These are phyloP conservation scores for Pandemis cinnamomeana DNA, from an alignment of 2,888 invertebrate species.

Conservation along the genomic window DNA sequence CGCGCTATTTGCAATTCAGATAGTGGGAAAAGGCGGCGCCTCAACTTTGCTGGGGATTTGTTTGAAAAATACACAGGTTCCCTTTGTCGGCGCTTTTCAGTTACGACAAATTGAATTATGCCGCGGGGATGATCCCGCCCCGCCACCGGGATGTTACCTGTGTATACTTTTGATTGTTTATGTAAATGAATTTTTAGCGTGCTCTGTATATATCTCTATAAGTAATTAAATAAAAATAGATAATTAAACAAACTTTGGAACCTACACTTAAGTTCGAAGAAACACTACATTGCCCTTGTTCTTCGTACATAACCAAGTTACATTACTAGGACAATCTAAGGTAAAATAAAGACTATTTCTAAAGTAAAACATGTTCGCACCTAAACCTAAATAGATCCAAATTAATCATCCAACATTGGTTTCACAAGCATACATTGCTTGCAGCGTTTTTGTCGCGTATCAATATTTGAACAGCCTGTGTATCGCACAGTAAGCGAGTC, in stretches of 20 bases:
- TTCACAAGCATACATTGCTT: too few species aligned
- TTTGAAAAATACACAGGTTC: constrained; percentile 77
- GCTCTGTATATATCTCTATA: neutral
- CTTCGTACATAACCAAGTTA: too few species aligned
- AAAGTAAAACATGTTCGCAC: too few species aligned
- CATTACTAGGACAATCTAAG: too few species aligned
- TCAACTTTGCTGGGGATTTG: constrained; percentile 75
- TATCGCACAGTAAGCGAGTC: neutral
- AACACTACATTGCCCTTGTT: too few species aligned
- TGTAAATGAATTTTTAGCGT: neutral
- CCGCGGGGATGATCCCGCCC: constrained; percentile 47
- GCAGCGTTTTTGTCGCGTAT: too few species aligned
- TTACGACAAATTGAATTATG: constrained; percentile 77
- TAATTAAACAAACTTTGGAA: too few species aligned
- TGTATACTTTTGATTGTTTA: constrained; percentile 4
- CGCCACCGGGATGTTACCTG: constrained; percentile 11
- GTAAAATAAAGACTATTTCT: too few species aligned
- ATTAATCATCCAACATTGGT: too few species aligned
- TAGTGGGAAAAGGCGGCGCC: constrained; percentile 78
- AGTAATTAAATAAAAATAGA: neutral
- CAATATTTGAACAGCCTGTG: neutral
- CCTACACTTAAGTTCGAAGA: too few species aligned
- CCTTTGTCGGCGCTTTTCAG: constrained; percentile 62
- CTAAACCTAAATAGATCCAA: too few species aligned
- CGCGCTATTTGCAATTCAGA: constrained; percentile 83